Evolutionary conservation across 2,113 vertebrate genomes (phyloP).

Genomic region (Euleptes europaea): DNA sequence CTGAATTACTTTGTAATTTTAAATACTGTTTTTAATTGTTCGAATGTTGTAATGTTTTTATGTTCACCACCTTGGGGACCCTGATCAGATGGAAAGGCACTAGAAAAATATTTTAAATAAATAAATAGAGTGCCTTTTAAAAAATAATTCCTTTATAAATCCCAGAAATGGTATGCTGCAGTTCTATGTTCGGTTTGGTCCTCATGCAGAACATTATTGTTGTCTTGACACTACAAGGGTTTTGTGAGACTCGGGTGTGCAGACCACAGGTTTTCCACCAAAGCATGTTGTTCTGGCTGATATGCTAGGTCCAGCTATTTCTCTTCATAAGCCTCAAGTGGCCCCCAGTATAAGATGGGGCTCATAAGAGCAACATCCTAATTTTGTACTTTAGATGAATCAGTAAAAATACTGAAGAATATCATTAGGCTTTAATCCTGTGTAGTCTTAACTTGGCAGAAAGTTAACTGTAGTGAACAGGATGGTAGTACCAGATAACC

Average conservation of each 20-base stretch:
- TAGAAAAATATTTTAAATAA: no score
- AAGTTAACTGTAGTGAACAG: background rate
- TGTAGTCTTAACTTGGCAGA: background rate
- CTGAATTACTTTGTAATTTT: no score
- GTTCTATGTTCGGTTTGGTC: background rate
- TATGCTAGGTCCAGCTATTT: background rate
- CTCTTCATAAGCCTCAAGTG: background rate
- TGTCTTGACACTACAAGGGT: background rate
- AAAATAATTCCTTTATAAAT: background rate
- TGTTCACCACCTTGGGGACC: no score
- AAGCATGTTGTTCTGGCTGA: background rate
- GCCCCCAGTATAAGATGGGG: fast-evolving
- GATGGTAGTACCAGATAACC: background rate
- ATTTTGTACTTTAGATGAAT: constrained; percentile 1
- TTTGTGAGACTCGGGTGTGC: background rate
- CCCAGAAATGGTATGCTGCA: background rate
- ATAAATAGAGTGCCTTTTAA: background rate
- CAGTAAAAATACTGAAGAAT: fast-evolving
- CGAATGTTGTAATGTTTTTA: no score
- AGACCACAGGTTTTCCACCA: background rate
- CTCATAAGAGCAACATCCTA: constrained; percentile 11
- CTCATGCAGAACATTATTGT: background rate
- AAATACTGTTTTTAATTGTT: no score
- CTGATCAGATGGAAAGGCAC: no score
- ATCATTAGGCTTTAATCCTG: background rate